A percentile compares a stretch with the other conserved stretches of the same genome.
Conservation (phyloP, 2,888 invertebrate genomes). For the Linyphia triangularis region DNA sequence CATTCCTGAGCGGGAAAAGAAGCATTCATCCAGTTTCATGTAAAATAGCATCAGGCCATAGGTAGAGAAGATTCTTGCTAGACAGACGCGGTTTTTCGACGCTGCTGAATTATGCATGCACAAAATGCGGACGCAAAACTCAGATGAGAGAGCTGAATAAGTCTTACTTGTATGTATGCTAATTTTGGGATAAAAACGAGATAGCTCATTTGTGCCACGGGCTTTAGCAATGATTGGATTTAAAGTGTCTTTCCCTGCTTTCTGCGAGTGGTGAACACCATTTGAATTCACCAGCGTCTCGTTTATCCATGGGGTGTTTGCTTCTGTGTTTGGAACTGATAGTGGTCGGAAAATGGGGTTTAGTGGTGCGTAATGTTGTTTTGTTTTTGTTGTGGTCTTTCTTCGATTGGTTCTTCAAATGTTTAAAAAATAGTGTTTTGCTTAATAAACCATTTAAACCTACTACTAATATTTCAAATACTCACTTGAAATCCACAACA, state of each 20-base stretch:
- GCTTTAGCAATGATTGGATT: conserved; percentile 66
- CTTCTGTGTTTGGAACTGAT: not conserved
- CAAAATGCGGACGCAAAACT: conserved; percentile 32
- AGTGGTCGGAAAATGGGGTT: not conserved
- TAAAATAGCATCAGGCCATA: conserved; percentile 46
- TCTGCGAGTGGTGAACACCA: not conserved
- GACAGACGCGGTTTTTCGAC: conserved; percentile 41
- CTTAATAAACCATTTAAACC: too few species aligned
- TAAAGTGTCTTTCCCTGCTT: conserved; percentile 49
- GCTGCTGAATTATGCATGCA: conserved; percentile 68
- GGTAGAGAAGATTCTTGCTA: conserved; percentile 13
- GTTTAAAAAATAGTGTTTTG: too few species aligned
- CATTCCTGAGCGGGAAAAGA: conserved; percentile 39
- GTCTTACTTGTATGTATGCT: conserved; percentile 71
- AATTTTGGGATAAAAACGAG: conserved; percentile 64
- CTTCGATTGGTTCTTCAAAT: too few species aligned
- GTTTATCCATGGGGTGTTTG: not conserved
- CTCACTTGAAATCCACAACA: too few species aligned
- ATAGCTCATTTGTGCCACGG: conserved; percentile 46
- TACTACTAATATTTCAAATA: too few species aligned
- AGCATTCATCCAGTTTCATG: conserved; percentile 32
- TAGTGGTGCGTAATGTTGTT: not conserved
- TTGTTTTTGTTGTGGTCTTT: not conserved
- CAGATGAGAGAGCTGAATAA: conserved; percentile 63
- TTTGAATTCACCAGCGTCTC: too few species aligned